phyloP scores from a whole-genome alignment of 1,140 invertebrate genomes.

The Sipha flava region DNA sequence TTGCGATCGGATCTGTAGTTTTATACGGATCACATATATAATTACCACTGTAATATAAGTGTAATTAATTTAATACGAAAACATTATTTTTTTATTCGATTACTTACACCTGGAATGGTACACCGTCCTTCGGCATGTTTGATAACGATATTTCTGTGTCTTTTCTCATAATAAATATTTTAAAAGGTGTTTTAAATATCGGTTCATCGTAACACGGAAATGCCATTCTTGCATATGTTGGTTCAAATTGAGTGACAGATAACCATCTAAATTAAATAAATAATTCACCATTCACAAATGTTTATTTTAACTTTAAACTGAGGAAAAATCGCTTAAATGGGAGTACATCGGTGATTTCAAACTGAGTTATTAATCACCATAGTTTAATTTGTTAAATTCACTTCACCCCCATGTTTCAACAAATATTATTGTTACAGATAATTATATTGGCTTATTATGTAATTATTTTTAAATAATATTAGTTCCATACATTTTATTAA shows the following conservation, averaged over 20 bases:
- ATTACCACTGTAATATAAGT: slow-evolving; percentile 29
- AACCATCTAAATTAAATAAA: slow-evolving; percentile 44
- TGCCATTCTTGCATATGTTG: slow-evolving; percentile 58
- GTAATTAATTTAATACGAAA: background rate
- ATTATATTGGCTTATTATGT: too few relatives aligned
- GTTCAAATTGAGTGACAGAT: slow-evolving; percentile 60
- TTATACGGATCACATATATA: background rate
- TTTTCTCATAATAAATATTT: slow-evolving; percentile 41
- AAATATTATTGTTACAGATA: too few relatives aligned
- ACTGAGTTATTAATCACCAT: too few relatives aligned
- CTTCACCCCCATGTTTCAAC: too few relatives aligned
- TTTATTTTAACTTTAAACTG: background rate
- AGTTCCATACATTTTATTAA: too few relatives aligned
- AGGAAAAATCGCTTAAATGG: too few relatives aligned
- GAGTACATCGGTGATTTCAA: too few relatives aligned
- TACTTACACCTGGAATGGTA: slow-evolving; percentile 35
- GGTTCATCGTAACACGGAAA: slow-evolving; percentile 78
- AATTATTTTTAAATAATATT: too few relatives aligned
- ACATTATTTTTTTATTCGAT: slow-evolving; percentile 38
- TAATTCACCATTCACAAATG: background rate
- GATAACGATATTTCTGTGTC: slow-evolving; percentile 7
- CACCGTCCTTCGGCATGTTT: background rate
- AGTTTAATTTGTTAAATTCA: too few relatives aligned
- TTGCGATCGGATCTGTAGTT: slow-evolving; percentile 54
- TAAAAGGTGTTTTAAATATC: slow-evolving; percentile 59